These are phyloP conservation scores for Saccostrea cuccullata DNA, from an alignment of 1,140 invertebrate genomes.

Conservation along the genomic window DNA sequence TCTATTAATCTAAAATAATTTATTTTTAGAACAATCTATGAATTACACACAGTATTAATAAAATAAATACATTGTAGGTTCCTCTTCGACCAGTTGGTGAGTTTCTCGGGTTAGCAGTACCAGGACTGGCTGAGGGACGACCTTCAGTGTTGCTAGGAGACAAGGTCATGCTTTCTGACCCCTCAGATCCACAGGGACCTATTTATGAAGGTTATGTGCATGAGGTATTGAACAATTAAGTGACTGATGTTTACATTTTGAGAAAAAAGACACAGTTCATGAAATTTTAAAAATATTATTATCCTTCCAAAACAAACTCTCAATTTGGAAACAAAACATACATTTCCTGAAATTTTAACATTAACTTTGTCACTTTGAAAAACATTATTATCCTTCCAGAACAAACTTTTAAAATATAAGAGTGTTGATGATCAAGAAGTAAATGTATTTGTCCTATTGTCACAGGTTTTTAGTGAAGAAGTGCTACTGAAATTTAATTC, in stretches of 20 bases:
- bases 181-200: conserved; percentile 68
- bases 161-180: conserved; percentile 82
- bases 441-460: not conserved
- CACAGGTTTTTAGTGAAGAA: conserved; percentile 75
- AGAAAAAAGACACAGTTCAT: too few species aligned
- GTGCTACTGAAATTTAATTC: conserved; percentile 87
- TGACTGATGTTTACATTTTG: too few species aligned
- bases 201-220: conserved; percentile 90
- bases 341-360: too few species aligned
- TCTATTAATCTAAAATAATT: too few species aligned
- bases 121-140: conserved; percentile 88
- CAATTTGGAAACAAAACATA: too few species aligned
- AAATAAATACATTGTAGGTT: conserved; percentile 63
- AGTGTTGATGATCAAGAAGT: too few species aligned
- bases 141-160: conserved; percentile 91
- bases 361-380: not conserved
- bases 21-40: too few species aligned
- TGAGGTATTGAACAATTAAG: conserved; percentile 80
- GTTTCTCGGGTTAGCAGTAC: conserved; percentile 87
- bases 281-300: too few species aligned
- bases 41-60: too few species aligned
- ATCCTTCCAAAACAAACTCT: too few species aligned
- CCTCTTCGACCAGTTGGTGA: conserved; percentile 81
- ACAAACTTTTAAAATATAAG: too few species aligned
- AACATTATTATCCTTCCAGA: not conserved